Evolutionary conservation across 2,888 invertebrate species (phyloP).

Genomic region (Ptilodon capucinus): DNA sequence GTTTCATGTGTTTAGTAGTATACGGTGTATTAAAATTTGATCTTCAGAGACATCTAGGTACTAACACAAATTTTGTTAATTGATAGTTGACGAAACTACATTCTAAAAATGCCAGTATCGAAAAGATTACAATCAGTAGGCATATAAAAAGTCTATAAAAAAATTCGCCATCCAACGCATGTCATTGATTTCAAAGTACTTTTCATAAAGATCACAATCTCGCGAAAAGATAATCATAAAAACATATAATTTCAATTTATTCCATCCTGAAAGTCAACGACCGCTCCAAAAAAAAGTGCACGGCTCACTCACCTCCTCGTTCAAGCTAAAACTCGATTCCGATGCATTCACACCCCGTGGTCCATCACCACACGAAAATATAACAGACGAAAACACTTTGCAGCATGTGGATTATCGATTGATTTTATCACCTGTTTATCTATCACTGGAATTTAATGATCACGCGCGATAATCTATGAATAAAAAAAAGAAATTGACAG

Average conservation of each 20-base stretch:
- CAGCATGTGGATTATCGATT: conserved; percentile 53
- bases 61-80: too few species aligned
- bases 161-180: background rate
- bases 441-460: conserved; percentile 33
- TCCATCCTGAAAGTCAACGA: conserved; percentile 47
- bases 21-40: too few species aligned
- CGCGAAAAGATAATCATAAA: background rate
- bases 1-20: too few species aligned
- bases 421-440: conserved; percentile 59
- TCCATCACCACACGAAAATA: conserved; percentile 64
- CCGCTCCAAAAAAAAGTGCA: conserved; percentile 38
- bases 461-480: conserved; percentile 18
- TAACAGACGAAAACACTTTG: conserved; percentile 37
- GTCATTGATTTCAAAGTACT: background rate
- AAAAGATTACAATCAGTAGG: too few species aligned
- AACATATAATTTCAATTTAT: conserved; percentile 9
- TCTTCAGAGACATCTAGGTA: too few species aligned
- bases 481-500: conserved; percentile 21
- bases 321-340: conserved; percentile 63
- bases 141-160: background rate
- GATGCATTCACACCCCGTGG: conserved; percentile 56
- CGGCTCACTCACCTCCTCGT: conserved; percentile 69
- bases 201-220: conserved; percentile 1
- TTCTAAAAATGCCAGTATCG: too few species aligned
- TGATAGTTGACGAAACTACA: too few species aligned